Conservation (phyloP, 2,113 vertebrate genomes). For the Bothrops jararaca region DNA sequence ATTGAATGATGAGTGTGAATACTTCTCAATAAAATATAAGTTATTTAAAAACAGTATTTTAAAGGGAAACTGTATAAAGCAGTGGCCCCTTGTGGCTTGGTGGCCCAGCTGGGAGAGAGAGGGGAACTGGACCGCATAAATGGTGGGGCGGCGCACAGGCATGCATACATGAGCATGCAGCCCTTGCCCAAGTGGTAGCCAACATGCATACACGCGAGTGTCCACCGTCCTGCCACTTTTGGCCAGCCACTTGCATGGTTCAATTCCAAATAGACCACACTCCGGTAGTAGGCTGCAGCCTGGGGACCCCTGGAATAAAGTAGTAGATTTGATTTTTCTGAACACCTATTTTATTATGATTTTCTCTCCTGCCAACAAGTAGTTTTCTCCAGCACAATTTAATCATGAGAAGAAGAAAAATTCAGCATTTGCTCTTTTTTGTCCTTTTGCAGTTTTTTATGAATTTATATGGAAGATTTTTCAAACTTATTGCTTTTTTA, state of each 20-base stretch:
- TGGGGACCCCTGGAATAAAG: not conserved
- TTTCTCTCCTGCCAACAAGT: accelerated
- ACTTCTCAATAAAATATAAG: slow-evolving; percentile 25
- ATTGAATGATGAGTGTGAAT: slow-evolving; percentile 34
- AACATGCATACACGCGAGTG: no score
- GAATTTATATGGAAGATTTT: not conserved
- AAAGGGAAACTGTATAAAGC: not conserved
- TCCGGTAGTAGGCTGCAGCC: not conserved
- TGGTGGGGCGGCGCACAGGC: not conserved
- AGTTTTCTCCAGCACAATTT: slow-evolving; percentile 27
- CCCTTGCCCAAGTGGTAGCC: not conserved
- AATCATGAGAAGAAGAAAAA: not conserved
- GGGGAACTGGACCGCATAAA: not conserved
- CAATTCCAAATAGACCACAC: not conserved
- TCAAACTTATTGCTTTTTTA: not conserved
- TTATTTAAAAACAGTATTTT: not conserved
- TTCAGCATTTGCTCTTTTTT: not conserved
- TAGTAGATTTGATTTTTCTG: not conserved
- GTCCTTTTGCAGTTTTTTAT: not conserved
- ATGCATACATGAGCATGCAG: not conserved
- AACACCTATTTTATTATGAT: slow-evolving; percentile 2
- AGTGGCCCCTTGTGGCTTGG: no score
- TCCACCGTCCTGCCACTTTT: no score
- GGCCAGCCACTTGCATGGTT: not conserved
- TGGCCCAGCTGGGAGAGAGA: no score